Conservation (phyloP, 2,797 vertebrate genomes). For the Aldrovandia affinis region DNA sequence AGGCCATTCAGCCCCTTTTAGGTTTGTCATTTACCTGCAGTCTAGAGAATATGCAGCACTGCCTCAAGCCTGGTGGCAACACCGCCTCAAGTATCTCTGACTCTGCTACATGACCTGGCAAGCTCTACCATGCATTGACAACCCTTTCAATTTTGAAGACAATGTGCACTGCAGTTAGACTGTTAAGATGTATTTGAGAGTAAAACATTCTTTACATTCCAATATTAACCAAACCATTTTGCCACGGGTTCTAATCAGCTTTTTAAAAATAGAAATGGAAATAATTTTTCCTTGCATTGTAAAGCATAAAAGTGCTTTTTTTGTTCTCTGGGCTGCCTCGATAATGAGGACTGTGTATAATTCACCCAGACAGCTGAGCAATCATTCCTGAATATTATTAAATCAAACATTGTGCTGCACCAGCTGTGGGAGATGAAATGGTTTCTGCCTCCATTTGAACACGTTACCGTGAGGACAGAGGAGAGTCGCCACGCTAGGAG, state of each 20-base stretch:
- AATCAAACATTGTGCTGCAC: constrained; percentile 16
- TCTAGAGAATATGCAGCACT: too few species aligned
- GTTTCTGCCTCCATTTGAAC: background rate
- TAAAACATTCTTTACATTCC: background rate
- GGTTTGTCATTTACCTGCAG: too few species aligned
- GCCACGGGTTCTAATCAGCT: background rate
- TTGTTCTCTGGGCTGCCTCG: background rate
- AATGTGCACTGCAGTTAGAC: background rate
- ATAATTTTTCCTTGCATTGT: background rate
- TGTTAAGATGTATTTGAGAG: background rate
- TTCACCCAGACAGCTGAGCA: background rate
- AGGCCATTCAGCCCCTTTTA: too few species aligned
- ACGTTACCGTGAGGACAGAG: background rate
- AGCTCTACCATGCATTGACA: too few species aligned
- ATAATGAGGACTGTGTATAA: background rate
- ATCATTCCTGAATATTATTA: constrained; percentile 25
- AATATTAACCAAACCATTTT: background rate
- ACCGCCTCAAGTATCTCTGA: too few species aligned
- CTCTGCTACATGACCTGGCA: too few species aligned
- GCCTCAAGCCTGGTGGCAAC: too few species aligned
- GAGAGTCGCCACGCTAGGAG: background rate
- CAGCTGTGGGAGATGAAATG: constrained; percentile 21
- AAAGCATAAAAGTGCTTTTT: background rate
- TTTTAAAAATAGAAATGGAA: background rate
- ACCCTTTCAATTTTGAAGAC: background rate